These are phyloP conservation scores for Geotrupes spiniger DNA, from an alignment of 2,888 invertebrate genomes.

Conservation along the genomic window DNA sequence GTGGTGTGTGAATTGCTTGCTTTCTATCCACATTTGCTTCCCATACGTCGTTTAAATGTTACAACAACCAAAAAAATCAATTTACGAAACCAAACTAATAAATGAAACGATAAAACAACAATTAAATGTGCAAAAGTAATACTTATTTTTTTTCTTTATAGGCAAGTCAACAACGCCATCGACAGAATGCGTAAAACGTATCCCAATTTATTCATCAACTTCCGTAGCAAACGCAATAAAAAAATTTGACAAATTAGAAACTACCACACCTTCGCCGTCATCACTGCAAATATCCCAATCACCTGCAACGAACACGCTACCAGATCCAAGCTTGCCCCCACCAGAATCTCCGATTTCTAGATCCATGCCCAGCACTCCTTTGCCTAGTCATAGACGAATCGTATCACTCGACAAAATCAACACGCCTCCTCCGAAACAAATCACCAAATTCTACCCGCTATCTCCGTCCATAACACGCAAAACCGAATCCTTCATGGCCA, in stretches of 20 bases:
- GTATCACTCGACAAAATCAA: background rate
- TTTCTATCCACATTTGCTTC: background rate
- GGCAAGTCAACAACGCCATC: slow-evolving; percentile 41
- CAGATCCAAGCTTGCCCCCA: slow-evolving; percentile 14
- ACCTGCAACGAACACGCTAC: too few relatives aligned
- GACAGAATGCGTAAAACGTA: slow-evolving; percentile 42
- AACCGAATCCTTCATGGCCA: slow-evolving; percentile 51
- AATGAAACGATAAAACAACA: background rate
- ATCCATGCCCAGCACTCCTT: slow-evolving; percentile 11
- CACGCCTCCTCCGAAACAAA: slow-evolving; percentile 8
- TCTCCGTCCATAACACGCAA: slow-evolving; percentile 50
- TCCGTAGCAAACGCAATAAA: slow-evolving; percentile 44
- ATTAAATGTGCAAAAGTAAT: background rate
- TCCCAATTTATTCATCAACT: slow-evolving; percentile 36
- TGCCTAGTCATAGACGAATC: slow-evolving; percentile 6
- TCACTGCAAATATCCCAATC: slow-evolving; percentile 2
- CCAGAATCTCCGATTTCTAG: slow-evolving; percentile 12
- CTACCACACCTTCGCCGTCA: slow-evolving; percentile 8
- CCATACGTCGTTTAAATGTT: slow-evolving; percentile 2
- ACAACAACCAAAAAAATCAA: background rate
- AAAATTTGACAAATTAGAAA: slow-evolving; percentile 42
- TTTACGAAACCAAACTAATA: background rate
- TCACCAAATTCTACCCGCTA: slow-evolving; percentile 39
- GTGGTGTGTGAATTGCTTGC: slow-evolving; percentile 2
- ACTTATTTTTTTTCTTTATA: slow-evolving; percentile 24